Conservation (phyloP, 2,888 invertebrate species). For the Fragum fragum region DNA sequence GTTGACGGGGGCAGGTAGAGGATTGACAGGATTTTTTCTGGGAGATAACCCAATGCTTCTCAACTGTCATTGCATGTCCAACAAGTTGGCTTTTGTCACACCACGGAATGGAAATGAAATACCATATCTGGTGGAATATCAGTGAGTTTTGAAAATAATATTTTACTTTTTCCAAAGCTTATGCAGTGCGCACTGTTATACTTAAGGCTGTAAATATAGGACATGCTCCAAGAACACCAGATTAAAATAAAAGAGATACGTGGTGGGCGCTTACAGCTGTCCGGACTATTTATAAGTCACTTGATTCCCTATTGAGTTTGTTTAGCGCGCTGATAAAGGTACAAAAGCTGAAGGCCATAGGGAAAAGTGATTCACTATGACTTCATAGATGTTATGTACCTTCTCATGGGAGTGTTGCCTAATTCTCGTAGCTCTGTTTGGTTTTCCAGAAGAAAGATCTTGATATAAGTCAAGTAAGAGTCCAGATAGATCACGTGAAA, state of each 20-base stretch:
- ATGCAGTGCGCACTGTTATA: constrained; percentile 9
- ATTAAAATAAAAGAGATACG: too few relatives aligned
- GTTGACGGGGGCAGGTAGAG: constrained; percentile 36
- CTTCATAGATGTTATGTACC: too few relatives aligned
- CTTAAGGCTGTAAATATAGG: neutral
- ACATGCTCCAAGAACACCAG: neutral
- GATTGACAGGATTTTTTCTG: constrained; percentile 30
- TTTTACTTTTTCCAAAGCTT: constrained; percentile 39
- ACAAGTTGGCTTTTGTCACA: constrained; percentile 31
- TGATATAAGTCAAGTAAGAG: constrained; percentile 28
- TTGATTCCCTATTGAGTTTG: too few relatives aligned
- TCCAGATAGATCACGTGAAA: constrained; percentile 23
- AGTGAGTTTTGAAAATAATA: constrained; percentile 25
- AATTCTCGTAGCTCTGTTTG: constrained; percentile 29
- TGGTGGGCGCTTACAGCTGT: too few relatives aligned
- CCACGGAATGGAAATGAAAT: constrained; percentile 29
- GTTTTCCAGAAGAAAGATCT: constrained; percentile 34
- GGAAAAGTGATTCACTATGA: too few relatives aligned
- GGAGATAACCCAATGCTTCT: constrained; percentile 31
- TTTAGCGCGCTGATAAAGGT: too few relatives aligned
- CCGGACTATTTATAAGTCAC: too few relatives aligned
- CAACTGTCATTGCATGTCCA: constrained; percentile 36
- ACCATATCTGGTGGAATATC: constrained; percentile 27
- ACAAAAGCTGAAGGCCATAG: too few relatives aligned
- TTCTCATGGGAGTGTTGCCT: constrained; percentile 29